These are phyloP conservation scores for Drosophila obscura DNA, from an alignment of 1,140 invertebrate species.

Conservation along the genomic window DNA sequence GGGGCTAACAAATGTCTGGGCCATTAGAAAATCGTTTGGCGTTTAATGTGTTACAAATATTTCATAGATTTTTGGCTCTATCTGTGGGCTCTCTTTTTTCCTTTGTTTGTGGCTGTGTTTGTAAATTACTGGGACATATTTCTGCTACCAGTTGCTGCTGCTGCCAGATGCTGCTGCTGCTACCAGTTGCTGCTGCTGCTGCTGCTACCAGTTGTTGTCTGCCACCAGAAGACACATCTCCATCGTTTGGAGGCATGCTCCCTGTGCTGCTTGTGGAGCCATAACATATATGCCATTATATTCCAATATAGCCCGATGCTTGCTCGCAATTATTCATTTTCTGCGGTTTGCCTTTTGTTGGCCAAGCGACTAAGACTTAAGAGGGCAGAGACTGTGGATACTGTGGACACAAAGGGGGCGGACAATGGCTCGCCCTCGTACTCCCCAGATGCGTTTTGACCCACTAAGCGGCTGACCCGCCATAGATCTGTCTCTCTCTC, in stretches of 20 bases:
- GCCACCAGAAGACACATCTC: slow-evolving; percentile 41
- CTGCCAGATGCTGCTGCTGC: slow-evolving; percentile 50
- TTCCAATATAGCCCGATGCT: slow-evolving; percentile 36
- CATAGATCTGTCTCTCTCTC: slow-evolving; percentile 12
- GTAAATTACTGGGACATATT: slow-evolving; percentile 72
- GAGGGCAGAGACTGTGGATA: no score
- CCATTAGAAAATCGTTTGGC: slow-evolving; percentile 78
- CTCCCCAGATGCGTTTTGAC: slow-evolving; percentile 60
- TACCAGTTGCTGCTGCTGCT: slow-evolving; percentile 50
- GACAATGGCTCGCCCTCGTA: not conserved
- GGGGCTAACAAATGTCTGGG: slow-evolving; percentile 59
- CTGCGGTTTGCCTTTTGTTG: slow-evolving; percentile 72
- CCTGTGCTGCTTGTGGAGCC: no score
- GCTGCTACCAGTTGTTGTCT: slow-evolving; percentile 53
- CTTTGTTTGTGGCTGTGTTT: slow-evolving; percentile 74
- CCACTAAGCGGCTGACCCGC: slow-evolving; percentile 43
- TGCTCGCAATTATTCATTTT: slow-evolving; percentile 75
- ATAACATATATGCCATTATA: slow-evolving; percentile 59
- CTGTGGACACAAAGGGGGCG: no score
- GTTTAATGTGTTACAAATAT: slow-evolving; percentile 79
- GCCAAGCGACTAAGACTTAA: no score
- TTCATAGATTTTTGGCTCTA: slow-evolving; percentile 54
- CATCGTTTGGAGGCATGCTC: slow-evolving; percentile 36
- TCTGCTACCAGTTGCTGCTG: slow-evolving; percentile 54
- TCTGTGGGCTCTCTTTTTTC: slow-evolving; percentile 18